phyloP scores from a whole-genome alignment of 2,888 invertebrate genomes.

The Argynnis bischoffii region DNA sequence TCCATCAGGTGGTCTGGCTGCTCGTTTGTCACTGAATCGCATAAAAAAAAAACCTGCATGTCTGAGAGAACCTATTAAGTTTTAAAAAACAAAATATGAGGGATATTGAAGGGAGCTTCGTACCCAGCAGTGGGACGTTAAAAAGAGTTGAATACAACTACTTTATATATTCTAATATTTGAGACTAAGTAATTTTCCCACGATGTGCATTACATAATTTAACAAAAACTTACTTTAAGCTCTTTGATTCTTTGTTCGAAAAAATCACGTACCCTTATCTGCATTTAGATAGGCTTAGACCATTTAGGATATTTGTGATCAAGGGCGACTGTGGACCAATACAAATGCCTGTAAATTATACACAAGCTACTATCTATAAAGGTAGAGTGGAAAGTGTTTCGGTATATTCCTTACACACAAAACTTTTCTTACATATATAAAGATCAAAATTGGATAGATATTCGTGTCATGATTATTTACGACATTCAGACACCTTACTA shows the following conservation, averaged over 20 bases:
- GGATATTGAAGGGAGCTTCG: no score
- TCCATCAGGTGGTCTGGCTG: no score
- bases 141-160: no score
- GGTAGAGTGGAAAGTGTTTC: not conserved
- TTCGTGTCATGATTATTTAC: no score
- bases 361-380: not conserved
- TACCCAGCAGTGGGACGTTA: no score
- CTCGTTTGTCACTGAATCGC: no score
- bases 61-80: no score
- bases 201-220: slow-evolving; percentile 9
- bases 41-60: no score
- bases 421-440: not conserved
- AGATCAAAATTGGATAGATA: not conserved
- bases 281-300: slow-evolving; percentile 36
- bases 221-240: slow-evolving; percentile 15
- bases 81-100: no score
- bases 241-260: slow-evolving; percentile 28
- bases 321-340: slow-evolving; percentile 25
- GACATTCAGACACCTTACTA: no score
- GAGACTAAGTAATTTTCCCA: no score
- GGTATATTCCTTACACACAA: not conserved
- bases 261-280: slow-evolving; percentile 32
- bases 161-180: no score
- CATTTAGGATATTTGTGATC: slow-evolving; percentile 31
- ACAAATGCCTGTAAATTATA: slow-evolving; percentile 25